A percentile compares a stretch with the other conserved stretches of the same genome.
Evolutionary conservation across 1,140 invertebrate species (phyloP).

Genomic region (Lordiphosa clarofinis): DNA sequence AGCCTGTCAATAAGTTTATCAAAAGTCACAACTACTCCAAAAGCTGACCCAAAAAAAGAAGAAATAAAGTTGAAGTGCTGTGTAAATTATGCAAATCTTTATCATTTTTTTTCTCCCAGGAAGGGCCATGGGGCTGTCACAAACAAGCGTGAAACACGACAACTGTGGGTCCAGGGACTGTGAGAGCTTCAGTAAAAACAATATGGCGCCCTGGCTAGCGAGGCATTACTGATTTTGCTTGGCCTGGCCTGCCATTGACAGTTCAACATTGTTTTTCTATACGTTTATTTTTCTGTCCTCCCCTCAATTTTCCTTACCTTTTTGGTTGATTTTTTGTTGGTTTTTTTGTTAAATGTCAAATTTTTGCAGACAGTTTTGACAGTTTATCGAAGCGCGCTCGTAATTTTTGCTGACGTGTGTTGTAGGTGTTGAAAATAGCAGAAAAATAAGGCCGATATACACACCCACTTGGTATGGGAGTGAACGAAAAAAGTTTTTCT

Average conservation of each 20-base stretch:
- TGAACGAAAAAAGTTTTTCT: conserved; percentile 53
- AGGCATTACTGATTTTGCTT: conserved; percentile 16
- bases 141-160: conserved; percentile 75
- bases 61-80: conserved; percentile 61
- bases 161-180: conserved; percentile 38
- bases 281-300: conserved; percentile 43
- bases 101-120: conserved; percentile 36
- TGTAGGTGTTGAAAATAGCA: conserved; percentile 61
- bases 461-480: conserved; percentile 29
- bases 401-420: conserved; percentile 75
- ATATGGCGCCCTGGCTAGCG: conserved; percentile 65
- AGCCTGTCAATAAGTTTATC: conserved; percentile 75
- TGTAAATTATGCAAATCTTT: conserved; percentile 77
- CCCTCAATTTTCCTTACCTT: conserved; percentile 4
- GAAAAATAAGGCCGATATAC: conserved; percentile 4
- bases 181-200: conserved; percentile 64
- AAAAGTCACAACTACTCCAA: conserved; percentile 58
- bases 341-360: conserved; percentile 68
- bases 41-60: conserved; percentile 50
- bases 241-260: conserved; percentile 64
- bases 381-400: conserved; percentile 74
- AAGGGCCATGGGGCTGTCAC: conserved; percentile 42
- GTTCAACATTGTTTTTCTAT: conserved; percentile 65
- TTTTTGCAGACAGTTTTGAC: conserved; percentile 78
- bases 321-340: conserved; percentile 15